Conservation (phyloP, 2,797 vertebrate species). For the Myotis pilosus region DNA sequence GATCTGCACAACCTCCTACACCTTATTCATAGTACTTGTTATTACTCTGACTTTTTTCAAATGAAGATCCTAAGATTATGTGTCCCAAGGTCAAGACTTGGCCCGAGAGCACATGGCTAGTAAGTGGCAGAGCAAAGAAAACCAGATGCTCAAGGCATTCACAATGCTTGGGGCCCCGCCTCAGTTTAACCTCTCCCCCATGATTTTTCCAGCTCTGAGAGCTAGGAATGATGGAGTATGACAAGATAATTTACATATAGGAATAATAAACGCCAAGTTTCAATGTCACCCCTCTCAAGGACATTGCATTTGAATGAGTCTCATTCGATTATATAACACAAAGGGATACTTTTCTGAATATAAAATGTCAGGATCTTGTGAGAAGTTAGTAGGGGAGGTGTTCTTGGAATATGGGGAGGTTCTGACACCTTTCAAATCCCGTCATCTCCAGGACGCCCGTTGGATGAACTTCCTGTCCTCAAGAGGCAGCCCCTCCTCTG, state of each 20-base stretch:
- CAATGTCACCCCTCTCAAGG: constrained; percentile 18
- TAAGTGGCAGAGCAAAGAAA: background rate
- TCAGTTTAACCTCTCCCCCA: background rate
- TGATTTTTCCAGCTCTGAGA: background rate
- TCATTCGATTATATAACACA: constrained; percentile 10
- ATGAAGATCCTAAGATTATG: background rate
- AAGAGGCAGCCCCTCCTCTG: background rate
- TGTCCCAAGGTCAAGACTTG: background rate
- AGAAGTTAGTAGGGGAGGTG: background rate
- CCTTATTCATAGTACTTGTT: background rate
- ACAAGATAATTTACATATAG: background rate
- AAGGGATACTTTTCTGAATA: constrained; percentile 27
- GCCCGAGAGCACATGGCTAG: background rate
- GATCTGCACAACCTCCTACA: background rate
- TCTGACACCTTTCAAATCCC: background rate
- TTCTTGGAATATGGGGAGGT: background rate
- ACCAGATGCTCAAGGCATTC: background rate
- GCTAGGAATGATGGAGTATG: background rate
- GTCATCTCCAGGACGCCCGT: background rate
- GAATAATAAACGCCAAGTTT: background rate
- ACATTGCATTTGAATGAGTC: constrained; percentile 42
- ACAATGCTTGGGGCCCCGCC: accelerated
- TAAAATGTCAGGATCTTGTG: background rate
- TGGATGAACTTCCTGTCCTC: background rate
- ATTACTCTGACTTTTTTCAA: constrained; percentile 7